Conservation (phyloP, 2,797 vertebrate genomes). For the Lacerta viridis region DNA sequence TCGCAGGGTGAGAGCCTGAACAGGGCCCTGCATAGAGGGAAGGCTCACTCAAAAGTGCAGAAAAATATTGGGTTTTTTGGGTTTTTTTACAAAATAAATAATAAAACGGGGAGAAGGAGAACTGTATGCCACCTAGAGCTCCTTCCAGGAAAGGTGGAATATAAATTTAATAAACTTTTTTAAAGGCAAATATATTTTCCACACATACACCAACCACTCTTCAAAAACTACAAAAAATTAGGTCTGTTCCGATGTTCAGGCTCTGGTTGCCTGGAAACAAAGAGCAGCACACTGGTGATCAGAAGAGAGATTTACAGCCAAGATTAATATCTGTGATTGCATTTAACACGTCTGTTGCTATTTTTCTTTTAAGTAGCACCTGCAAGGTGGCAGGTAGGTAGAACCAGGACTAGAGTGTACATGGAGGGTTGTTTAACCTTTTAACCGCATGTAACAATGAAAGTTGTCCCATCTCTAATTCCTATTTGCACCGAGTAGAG, state of each 20-base stretch:
- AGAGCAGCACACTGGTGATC: background rate
- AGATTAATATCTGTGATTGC: background rate
- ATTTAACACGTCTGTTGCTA: background rate
- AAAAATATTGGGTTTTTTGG: background rate
- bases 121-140: too few relatives aligned
- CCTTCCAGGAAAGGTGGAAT: too few relatives aligned
- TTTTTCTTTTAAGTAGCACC: too few relatives aligned
- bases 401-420: background rate
- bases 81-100: too few relatives aligned
- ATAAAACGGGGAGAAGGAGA: too few relatives aligned
- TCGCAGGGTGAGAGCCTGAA: background rate
- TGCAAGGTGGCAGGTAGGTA: too few relatives aligned
- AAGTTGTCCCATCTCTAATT: background rate
- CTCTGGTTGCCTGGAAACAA: background rate
- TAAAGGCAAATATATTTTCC: too few relatives aligned
- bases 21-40: too few relatives aligned
- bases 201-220: too few relatives aligned
- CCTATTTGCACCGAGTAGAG: background rate
- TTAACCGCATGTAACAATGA: background rate
- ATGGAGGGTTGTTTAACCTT: too few relatives aligned
- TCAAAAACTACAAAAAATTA: background rate
- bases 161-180: too few relatives aligned
- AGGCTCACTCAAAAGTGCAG: background rate
- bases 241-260: background rate
- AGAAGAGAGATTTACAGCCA: background rate